These are phyloP conservation scores for Lochmaea capreae DNA, from an alignment of 2,888 invertebrate species.

Conservation along the genomic window DNA sequence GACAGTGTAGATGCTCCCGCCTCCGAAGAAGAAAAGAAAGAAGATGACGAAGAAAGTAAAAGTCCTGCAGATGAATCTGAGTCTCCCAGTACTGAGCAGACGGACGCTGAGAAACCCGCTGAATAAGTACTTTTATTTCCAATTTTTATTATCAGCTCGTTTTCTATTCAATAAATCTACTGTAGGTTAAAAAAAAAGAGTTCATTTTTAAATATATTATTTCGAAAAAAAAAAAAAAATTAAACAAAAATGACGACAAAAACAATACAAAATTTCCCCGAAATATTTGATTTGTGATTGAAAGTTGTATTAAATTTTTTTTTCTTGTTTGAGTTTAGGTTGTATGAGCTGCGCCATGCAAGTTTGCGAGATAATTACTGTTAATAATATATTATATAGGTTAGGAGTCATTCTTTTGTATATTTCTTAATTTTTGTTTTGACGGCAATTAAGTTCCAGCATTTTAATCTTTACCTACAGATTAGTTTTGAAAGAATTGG, in stretches of 20 bases:
- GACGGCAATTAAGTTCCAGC: slow-evolving; percentile 42
- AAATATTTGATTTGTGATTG: slow-evolving; percentile 46
- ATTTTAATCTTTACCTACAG: slow-evolving; percentile 45
- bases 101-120: slow-evolving; percentile 59
- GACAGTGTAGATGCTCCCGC: slow-evolving; percentile 60
- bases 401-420: slow-evolving; percentile 52
- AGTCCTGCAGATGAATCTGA: slow-evolving; percentile 51
- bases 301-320: slow-evolving; percentile 35
- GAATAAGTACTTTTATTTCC: slow-evolving; percentile 56
- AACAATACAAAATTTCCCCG: slow-evolving; percentile 43
- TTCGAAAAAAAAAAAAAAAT: slow-evolving; percentile 49
- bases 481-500: slow-evolving; percentile 41
- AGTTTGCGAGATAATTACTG: slow-evolving; percentile 48
- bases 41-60: slow-evolving; percentile 54
- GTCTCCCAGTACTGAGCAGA: slow-evolving; percentile 52
- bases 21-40: slow-evolving; percentile 58
- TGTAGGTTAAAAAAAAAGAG: slow-evolving; percentile 54
- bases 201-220: slow-evolving; percentile 41
- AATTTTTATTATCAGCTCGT: slow-evolving; percentile 47
- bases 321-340: slow-evolving; percentile 35
- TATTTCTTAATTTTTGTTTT: slow-evolving; percentile 46
- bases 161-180: slow-evolving; percentile 51
- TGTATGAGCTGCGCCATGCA: slow-evolving; percentile 42
- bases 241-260: slow-evolving; percentile 43
- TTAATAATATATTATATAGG: slow-evolving; percentile 48